Percentiles rank a stretch among this genome's conserved stretches.
Evolutionary conservation across 1,140 invertebrate genomes (phyloP).

Genomic region (Macrotrachela quadricornifera): DNA sequence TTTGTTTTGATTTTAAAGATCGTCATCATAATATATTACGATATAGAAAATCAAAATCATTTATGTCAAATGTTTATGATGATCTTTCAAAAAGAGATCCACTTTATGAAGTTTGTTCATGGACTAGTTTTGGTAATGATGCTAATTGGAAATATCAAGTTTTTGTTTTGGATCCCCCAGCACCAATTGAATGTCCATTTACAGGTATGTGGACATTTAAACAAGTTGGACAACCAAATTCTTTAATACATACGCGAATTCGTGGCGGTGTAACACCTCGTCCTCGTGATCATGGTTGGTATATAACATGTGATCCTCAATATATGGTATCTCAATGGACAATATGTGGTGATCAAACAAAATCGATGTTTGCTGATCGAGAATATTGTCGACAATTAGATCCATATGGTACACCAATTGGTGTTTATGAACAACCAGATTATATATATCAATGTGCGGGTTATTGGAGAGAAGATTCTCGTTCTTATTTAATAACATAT

Average conservation of each 20-base stretch:
- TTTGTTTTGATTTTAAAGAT: conserved; percentile 5
- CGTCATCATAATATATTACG: conserved; percentile 6
- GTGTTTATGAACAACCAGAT: conserved; percentile 7
- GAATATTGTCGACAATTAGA: conserved; percentile 7
- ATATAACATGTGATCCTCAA: conserved; percentile 2
- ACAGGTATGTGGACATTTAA: conserved; percentile 7
- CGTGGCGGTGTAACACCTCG: conserved; percentile 4
- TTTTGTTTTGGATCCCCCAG: conserved; percentile 5
- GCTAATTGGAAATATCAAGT: conserved; percentile 6
- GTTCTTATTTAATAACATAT: conserved; percentile 8
- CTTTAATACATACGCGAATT: conserved; percentile 1
- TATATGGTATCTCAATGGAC: conserved; percentile 3
- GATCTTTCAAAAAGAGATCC: conserved; percentile 3
- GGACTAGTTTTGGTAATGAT: conserved; percentile 7
- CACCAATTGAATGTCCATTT: conserved; percentile 8
- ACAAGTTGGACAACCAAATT: not conserved
- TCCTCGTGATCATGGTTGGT: conserved; percentile 7
- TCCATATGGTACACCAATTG: conserved; percentile 4
- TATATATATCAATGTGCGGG: conserved; percentile 9
- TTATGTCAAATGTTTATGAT: conserved; percentile 5
- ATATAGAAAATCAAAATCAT: conserved; percentile 4
- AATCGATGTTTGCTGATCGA: conserved; percentile 6
- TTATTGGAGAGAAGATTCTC: conserved; percentile 6
- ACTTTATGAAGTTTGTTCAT: conserved; percentile 8
- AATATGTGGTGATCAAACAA: conserved; percentile 8